Conservation (phyloP, 2,888 invertebrate species). For the Pediacus dermestoides region DNA sequence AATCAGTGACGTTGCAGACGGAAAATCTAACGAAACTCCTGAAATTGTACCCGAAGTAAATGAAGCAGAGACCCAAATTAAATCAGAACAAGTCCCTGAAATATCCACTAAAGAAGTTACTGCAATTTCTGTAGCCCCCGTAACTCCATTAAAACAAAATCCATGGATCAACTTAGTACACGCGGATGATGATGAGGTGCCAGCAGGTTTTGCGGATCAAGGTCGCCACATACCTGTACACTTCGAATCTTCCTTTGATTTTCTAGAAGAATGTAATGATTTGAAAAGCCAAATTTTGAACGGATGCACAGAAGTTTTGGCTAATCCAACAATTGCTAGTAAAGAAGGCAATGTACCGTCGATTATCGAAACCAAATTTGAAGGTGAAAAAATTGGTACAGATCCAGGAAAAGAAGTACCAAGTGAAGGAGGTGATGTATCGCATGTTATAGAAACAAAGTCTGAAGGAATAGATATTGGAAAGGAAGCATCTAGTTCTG, state of each 20-base stretch:
- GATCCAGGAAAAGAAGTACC: constrained; percentile 13
- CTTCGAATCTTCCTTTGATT: constrained; percentile 26
- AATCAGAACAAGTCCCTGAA: too few species aligned
- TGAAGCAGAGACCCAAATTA: constrained; percentile 4
- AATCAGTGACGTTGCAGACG: neutral
- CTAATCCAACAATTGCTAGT: too few species aligned
- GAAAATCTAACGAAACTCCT: constrained; percentile 2
- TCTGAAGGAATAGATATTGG: constrained; percentile 6
- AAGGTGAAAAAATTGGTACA: constrained; percentile 1
- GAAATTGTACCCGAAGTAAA: constrained; percentile 8
- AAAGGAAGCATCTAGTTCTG: neutral
- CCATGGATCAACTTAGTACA: constrained; percentile 31
- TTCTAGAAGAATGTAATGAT: constrained; percentile 29
- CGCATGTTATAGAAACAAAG: constrained; percentile 5
- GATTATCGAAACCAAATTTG: constrained; percentile 1
- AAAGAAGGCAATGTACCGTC: neutral
- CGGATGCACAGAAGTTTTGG: neutral
- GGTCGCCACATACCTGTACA: neutral
- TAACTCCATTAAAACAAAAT: constrained; percentile 20
- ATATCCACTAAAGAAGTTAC: too few species aligned
- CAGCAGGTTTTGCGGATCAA: constrained; percentile 26
- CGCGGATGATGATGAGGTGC: constrained; percentile 31
- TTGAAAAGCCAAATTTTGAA: constrained; percentile 21
- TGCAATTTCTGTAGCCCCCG: too few species aligned
- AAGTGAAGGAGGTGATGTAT: too few species aligned